A percentile compares a stretch with the other conserved stretches of the same genome.
phyloP scores from a whole-genome alignment of 2,888 invertebrate species.

The Ecdyonurus torrentis region DNA sequence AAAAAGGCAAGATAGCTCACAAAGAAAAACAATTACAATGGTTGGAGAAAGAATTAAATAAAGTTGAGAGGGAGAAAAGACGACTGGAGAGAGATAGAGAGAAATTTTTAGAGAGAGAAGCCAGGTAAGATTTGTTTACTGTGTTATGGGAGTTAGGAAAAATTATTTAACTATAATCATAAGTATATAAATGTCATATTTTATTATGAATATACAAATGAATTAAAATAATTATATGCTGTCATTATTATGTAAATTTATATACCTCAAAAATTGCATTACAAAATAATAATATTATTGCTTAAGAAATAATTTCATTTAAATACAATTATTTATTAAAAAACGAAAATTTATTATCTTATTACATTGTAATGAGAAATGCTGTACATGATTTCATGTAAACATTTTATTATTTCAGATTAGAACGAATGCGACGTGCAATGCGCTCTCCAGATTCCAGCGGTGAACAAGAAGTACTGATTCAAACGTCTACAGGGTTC shows the following conservation, averaged over 20 bases:
- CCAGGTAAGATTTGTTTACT: constrained; percentile 34
- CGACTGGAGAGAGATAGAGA: constrained; percentile 40
- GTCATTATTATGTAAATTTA: too few species aligned
- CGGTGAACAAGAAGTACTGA: constrained; percentile 52
- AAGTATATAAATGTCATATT: too few species aligned
- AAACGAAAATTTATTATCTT: background rate
- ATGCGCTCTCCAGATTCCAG: constrained; percentile 28
- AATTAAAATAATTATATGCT: too few species aligned
- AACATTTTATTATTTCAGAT: constrained; percentile 21
- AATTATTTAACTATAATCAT: too few species aligned
- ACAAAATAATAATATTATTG: too few species aligned
- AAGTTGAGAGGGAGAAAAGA: constrained; percentile 42
- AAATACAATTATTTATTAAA: background rate
- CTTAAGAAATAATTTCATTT: too few species aligned
- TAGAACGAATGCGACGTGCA: constrained; percentile 39
- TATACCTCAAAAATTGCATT: too few species aligned
- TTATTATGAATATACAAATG: too few species aligned
- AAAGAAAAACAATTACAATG: constrained; percentile 36
- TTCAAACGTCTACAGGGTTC: constrained; percentile 66
- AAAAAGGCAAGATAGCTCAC: constrained; percentile 23
- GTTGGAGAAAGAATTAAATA: constrained; percentile 38
- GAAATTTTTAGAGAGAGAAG: constrained; percentile 45
- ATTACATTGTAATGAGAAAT: too few species aligned
- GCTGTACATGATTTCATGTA: background rate
- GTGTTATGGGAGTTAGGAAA: too few species aligned